These are phyloP conservation scores for Grus americana DNA, from an alignment of 2,113 vertebrate species.

Conservation along the genomic window DNA sequence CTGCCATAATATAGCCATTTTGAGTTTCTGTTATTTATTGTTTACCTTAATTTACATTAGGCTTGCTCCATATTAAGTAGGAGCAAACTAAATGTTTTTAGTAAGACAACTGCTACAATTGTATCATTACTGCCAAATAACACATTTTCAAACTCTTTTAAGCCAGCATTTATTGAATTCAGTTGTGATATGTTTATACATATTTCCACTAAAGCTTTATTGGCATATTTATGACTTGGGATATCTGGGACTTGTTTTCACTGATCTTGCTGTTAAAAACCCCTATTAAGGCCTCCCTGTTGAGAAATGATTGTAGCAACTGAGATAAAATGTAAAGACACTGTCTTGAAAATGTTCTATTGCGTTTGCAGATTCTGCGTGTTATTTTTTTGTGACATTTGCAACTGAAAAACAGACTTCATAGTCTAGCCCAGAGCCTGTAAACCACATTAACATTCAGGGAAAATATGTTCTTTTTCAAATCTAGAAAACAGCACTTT, in stretches of 20 bases:
- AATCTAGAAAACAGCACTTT: conserved; percentile 50
- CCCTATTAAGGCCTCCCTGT: background rate
- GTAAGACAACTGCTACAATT: background rate
- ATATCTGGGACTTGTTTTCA: background rate
- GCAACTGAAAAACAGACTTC: conserved; percentile 1
- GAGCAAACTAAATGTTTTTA: background rate
- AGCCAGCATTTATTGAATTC: background rate
- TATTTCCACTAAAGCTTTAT: background rate
- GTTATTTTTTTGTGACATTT: background rate
- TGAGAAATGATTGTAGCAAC: background rate
- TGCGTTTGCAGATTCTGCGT: background rate
- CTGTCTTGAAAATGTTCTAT: background rate
- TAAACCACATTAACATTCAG: conserved; percentile 46
- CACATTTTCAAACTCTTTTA: background rate
- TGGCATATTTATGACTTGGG: background rate
- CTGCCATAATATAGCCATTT: background rate
- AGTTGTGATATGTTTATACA: background rate
- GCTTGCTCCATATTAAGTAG: background rate
- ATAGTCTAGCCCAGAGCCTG: background rate
- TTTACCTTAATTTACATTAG: background rate
- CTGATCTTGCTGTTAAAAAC: background rate
- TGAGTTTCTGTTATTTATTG: background rate
- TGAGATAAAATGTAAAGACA: background rate
- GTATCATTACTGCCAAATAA: background rate
- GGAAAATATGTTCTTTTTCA: conserved; percentile 17